Evolutionary conservation across 2,797 vertebrate species (phyloP).

Genomic region (Austrolebias charrua): DNA sequence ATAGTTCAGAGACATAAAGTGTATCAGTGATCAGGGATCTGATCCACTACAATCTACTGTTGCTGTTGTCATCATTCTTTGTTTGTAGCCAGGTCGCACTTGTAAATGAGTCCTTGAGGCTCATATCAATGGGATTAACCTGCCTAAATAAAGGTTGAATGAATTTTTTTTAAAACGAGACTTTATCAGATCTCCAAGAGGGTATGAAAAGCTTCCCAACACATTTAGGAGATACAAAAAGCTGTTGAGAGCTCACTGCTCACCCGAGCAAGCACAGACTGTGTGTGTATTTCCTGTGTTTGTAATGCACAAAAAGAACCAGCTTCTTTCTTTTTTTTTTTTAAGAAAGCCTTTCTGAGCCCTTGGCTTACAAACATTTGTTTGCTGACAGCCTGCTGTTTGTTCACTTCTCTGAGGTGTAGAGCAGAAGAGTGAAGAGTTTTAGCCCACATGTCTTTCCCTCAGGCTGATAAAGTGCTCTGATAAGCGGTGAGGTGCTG

Average conservation of each 20-base stretch:
- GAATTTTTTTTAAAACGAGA: no score
- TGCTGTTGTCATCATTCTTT: no score
- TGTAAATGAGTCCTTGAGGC: no score
- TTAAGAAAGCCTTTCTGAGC: slow-evolving; percentile 73
- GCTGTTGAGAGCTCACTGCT: no score
- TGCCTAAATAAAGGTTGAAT: no score
- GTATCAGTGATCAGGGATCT: no score
- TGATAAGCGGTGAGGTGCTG: slow-evolving; percentile 88
- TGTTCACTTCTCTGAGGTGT: slow-evolving; percentile 39
- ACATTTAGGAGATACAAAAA: no score
- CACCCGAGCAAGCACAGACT: neutral
- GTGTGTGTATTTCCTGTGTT: slow-evolving; percentile 48
- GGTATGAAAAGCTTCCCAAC: slow-evolving; percentile 5
- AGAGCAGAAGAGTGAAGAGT: slow-evolving; percentile 80
- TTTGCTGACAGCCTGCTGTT: slow-evolving; percentile 89
- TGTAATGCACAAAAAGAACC: slow-evolving; percentile 18
- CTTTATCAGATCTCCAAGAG: slow-evolving; percentile 54
- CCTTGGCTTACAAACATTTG: slow-evolving; percentile 85
- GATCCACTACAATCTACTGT: no score
- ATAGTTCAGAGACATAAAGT: no score
- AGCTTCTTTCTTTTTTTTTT: slow-evolving; percentile 58
- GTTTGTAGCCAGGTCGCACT: no score
- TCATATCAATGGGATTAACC: no score
- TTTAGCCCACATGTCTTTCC: slow-evolving; percentile 90
- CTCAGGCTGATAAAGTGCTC: slow-evolving; percentile 94